Evolutionary conservation across 2,797 vertebrate species (phyloP), one percentile per base, ranked within the genome.

Genomic region (Acrossocheilus fasciatus): DNA sequence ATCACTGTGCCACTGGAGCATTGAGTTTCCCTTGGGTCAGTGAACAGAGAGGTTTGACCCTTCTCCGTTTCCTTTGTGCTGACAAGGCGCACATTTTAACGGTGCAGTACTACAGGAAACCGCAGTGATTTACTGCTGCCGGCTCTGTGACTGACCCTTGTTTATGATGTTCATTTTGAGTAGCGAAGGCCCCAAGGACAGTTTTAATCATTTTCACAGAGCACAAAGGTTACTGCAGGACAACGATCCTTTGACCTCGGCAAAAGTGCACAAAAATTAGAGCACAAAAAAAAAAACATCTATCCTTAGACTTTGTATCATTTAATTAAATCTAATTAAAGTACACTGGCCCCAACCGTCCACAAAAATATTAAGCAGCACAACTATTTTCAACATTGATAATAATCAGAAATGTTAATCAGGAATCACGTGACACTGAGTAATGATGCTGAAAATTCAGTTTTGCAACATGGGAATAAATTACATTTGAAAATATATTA

Each of bases 181-280:
- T 8, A 69, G 47, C 6, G 1, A 30, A 84, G 43, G 57, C 86
- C 23, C 62, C 59, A 66, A 74, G 82, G 87, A 76, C 77, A 45
- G 62, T 39, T 81, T 64, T n/a, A 57, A 73, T 86, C 23, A 69
- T 70, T 66, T 47, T 50, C 52, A 52, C n/a, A 73, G 77, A 84
- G 62, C 34, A 73, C 43, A 23, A 14, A 73, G 86, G 68, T 87
- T 83, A 87, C 81, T 84, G 52, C 81, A 64, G 47, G 82, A 85
- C 79, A 50, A 81, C 15, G 15, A 52, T 26, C 11, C 5, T 47
- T 79, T 80, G 36, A 59, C 23, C 70, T 10, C 12, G 4, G 73
- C 34, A 77, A 52, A 64, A 45, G 59, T 43, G 9, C 30, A n/a
- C 1, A 54, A 52, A 52, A 41, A 36, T 45, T 8, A 26, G 45